These are phyloP conservation scores for Chlamydotis undulata DNA, from an alignment of 2,113 vertebrate genomes.

Conservation along the genomic window DNA sequence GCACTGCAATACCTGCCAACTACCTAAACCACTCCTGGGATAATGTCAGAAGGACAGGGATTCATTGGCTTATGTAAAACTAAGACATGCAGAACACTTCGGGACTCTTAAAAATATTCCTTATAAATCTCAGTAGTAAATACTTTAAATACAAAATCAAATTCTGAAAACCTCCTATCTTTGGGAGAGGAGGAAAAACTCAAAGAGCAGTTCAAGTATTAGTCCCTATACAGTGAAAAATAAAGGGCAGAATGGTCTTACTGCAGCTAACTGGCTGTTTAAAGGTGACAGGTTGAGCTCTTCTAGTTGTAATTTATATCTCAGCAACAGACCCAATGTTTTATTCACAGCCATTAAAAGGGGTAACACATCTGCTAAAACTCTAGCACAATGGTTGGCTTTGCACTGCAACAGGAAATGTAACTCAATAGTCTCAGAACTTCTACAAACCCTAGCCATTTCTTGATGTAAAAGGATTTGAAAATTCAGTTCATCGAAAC, in stretches of 20 bases:
- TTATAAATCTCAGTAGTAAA: background rate
- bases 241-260: constrained; percentile 50
- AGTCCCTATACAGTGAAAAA: constrained; percentile 38
- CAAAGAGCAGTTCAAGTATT: constrained; percentile 47
- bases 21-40: background rate
- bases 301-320: constrained; percentile 70
- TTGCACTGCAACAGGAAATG: constrained; percentile 74
- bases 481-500: constrained; percentile 79
- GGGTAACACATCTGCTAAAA: constrained; percentile 76
- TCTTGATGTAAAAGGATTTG: constrained; percentile 78
- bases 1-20: background rate
- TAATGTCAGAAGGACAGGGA: background rate
- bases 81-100: background rate
- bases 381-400: constrained; percentile 74
- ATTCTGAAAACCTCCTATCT: constrained; percentile 31
- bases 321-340: constrained; percentile 52
- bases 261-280: constrained; percentile 58
- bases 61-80: background rate
- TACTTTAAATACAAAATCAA: background rate
- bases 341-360: constrained; percentile 59
- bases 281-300: constrained; percentile 62
- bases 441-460: constrained; percentile 70
- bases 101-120: background rate
- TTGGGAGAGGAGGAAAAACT: background rate
- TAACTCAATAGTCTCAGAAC: constrained; percentile 79